Evolutionary conservation across 2,888 invertebrate species (phyloP).

Genomic region (Diabrotica balteata): DNA sequence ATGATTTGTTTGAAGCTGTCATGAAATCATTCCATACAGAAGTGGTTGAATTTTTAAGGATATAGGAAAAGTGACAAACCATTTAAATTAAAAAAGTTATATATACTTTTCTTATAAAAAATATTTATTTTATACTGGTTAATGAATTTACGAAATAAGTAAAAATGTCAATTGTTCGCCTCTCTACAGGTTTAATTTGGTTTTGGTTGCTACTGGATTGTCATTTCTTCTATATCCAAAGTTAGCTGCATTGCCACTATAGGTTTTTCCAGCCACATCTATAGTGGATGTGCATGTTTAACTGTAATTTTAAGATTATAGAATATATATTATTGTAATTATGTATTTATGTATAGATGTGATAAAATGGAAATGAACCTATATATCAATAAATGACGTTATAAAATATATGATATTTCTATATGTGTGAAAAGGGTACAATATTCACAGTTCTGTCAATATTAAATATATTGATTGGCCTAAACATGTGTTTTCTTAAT

Average conservation of each 20-base stretch:
- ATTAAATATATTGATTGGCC: constrained; percentile 63
- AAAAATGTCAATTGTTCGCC: no score
- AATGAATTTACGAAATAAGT: no score
- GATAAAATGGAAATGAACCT: constrained; percentile 39
- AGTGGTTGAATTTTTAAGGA: constrained; percentile 22
- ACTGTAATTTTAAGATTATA: constrained; percentile 37
- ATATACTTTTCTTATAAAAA: no score
- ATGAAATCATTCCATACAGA: constrained; percentile 12
- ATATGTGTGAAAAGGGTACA: constrained; percentile 60
- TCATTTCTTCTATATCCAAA: constrained; percentile 17
- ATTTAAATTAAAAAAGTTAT: not conserved
- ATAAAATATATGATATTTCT: constrained; percentile 51
- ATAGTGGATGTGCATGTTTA: constrained; percentile 66
- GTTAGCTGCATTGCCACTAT: constrained; percentile 70
- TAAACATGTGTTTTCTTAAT: constrained; percentile 46
- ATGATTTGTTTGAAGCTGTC: constrained; percentile 20
- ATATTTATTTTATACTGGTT: no score
- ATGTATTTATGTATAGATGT: constrained; percentile 58
- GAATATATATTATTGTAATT: constrained; percentile 52
- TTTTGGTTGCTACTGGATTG: not conserved
- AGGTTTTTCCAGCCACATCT: constrained; percentile 77
- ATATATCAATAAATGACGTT: constrained; percentile 31
- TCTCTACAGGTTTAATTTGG: no score
- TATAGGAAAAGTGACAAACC: constrained; percentile 6
- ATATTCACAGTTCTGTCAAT: constrained; percentile 61